These are phyloP conservation scores for Orestias chungarensis DNA, from an alignment of 2,797 vertebrate genomes.

Conservation along the genomic window DNA sequence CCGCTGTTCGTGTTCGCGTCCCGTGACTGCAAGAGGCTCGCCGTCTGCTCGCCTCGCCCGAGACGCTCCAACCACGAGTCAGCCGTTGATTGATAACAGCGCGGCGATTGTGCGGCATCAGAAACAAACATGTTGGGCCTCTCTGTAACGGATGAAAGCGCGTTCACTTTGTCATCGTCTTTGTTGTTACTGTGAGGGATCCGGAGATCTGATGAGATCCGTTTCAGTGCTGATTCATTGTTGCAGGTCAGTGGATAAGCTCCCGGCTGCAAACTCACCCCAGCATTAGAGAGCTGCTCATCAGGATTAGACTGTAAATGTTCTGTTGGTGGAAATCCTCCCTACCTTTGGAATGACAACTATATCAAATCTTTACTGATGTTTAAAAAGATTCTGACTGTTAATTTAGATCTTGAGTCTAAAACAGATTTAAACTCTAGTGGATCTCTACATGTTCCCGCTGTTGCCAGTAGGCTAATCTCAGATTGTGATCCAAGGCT, in stretches of 20 bases:
- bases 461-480: too few species aligned
- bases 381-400: constrained; percentile 16
- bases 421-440: too few species aligned
- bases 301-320: constrained; percentile 57
- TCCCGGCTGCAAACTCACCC: constrained; percentile 43
- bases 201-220: constrained; percentile 29
- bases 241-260: constrained; percentile 39
- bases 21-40: constrained; percentile 32
- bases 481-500: too few species aligned
- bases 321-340: constrained; percentile 45
- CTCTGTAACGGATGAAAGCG: not conserved
- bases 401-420: constrained; percentile 14
- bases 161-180: not conserved
- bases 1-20: constrained; percentile 52
- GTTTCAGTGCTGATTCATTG: constrained; percentile 49
- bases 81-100: constrained; percentile 39
- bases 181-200: constrained; percentile 3
- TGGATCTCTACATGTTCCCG: too few species aligned
- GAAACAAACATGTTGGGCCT: constrained; percentile 10
- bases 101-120: constrained; percentile 8
- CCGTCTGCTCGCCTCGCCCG: constrained; percentile 12
- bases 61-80: constrained; percentile 34
- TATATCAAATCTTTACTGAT: not conserved
- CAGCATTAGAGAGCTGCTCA: constrained; percentile 51
- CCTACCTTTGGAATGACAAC: not conserved